phyloP scores from a whole-genome alignment of 2,797 vertebrate genomes.

The Gephyroberyx darwinii region DNA sequence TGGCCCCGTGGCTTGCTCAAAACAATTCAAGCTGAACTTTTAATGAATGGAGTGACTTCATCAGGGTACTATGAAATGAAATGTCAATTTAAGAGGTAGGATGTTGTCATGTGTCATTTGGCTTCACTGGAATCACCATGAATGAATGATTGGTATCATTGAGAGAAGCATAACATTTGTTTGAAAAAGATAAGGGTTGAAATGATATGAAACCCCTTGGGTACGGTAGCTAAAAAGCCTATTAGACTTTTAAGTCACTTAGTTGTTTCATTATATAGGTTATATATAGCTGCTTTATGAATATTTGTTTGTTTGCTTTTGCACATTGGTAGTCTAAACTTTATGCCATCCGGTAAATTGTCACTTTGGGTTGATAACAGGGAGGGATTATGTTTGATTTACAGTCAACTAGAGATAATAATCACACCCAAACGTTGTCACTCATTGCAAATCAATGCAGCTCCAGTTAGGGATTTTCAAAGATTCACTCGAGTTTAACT shows the following conservation, averaged over 20 bases:
- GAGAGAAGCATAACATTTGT: constrained; percentile 57
- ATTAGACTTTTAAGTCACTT: constrained; percentile 37
- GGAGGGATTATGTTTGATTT: neutral
- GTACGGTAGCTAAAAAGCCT: constrained; percentile 33
- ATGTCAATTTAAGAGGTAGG: constrained; percentile 63
- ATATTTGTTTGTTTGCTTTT: constrained; percentile 8
- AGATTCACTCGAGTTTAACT: too few relatives aligned
- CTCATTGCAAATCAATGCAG: too few relatives aligned
- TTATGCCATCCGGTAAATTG: too few relatives aligned
- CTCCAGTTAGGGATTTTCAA: too few relatives aligned
- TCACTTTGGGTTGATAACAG: too few relatives aligned
- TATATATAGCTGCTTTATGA: neutral
- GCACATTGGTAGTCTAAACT: neutral
- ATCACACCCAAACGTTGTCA: too few relatives aligned
- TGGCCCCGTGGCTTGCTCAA: neutral
- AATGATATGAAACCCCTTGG: constrained; percentile 46
- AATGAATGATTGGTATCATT: constrained; percentile 37
- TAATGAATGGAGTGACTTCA: constrained; percentile 20
- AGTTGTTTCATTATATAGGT: constrained; percentile 1
- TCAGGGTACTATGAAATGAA: constrained; percentile 42
- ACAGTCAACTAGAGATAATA: too few relatives aligned
- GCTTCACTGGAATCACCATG: constrained; percentile 24
- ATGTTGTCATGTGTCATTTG: constrained; percentile 44
- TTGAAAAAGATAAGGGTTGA: constrained; percentile 60
- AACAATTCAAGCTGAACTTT: neutral